Evolutionary conservation across 2,888 invertebrate species (phyloP).

Genomic region (Pachymerium ferrugineum): DNA sequence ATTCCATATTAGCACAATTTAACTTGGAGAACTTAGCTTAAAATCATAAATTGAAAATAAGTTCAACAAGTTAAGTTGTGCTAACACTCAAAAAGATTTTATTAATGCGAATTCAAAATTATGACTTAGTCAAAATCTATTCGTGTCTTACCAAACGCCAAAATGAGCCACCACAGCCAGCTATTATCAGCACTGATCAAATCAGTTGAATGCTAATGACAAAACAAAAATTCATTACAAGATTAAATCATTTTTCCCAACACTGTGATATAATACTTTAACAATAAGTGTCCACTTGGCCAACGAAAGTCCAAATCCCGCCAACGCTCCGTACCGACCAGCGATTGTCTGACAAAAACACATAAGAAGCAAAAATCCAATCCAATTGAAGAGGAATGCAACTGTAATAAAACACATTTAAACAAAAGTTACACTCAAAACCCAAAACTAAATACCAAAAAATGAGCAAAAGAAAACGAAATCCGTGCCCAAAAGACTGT

Average conservation of each 20-base stretch:
- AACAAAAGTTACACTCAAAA: not conserved
- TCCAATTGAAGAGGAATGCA: constrained; percentile 93
- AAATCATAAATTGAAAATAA: no score
- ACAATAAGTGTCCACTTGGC: constrained; percentile 94
- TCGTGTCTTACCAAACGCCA: constrained; percentile 83
- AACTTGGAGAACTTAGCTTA: no score
- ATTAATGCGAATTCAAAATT: not conserved
- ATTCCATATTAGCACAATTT: no score
- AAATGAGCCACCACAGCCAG: constrained; percentile 88
- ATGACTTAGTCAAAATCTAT: no score
- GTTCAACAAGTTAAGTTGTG: no score
- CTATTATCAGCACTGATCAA: constrained; percentile 79
- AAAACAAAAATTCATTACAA: not conserved
- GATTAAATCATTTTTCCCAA: not conserved
- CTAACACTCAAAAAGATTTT: not conserved
- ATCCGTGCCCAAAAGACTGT: constrained; percentile 80
- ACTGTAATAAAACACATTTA: constrained; percentile 55
- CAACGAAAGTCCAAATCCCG: constrained; percentile 85
- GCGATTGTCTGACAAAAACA: constrained; percentile 93
- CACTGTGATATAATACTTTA: constrained; percentile 53
- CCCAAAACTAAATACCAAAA: constrained; percentile 58
- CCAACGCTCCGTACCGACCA: constrained; percentile 83
- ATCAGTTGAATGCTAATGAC: constrained; percentile 65
- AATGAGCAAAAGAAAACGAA: constrained; percentile 90
- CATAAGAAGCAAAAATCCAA: constrained; percentile 84